Conservation (phyloP, 2,797 vertebrate species). For the Geotrypetes seraphini region DNA sequence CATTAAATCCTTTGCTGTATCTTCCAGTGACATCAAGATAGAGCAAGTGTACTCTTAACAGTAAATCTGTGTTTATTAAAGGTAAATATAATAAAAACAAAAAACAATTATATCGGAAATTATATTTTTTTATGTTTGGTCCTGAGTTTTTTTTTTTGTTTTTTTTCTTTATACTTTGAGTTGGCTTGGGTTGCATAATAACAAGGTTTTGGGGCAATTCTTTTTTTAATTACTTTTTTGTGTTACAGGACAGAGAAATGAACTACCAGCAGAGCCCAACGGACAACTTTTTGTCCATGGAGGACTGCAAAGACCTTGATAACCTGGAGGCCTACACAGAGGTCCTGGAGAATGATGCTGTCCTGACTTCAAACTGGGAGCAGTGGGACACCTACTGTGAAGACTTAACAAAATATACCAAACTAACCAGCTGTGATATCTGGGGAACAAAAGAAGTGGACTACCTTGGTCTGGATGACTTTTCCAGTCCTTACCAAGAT, state of each 20-base stretch:
- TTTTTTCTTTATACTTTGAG: too few relatives aligned
- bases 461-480: conserved; percentile 92
- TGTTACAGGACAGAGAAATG: conserved; percentile 83
- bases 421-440: conserved; percentile 93
- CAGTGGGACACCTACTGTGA: conserved; percentile 98
- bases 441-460: conserved; percentile 99
- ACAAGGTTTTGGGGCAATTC: too few relatives aligned
- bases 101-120: too few relatives aligned
- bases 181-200: too few relatives aligned
- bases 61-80: too few relatives aligned
- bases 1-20: too few relatives aligned
- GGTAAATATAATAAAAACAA: too few relatives aligned
- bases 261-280: conserved; percentile 86
- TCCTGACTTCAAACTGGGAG: conserved; percentile 83
- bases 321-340: conserved; percentile 80
- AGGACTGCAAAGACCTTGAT: conserved; percentile 83
- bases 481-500: conserved; percentile 95
- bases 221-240: background rate
- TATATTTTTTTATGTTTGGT: too few relatives aligned
- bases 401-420: conserved; percentile 95
- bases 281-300: conserved; percentile 70
- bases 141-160: too few relatives aligned
- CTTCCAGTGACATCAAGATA: too few relatives aligned
- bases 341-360: conserved; percentile 76
- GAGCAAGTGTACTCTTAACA: too few relatives aligned